Conservation (phyloP, 2,113 vertebrate species). For the Polypterus senegalus region DNA sequence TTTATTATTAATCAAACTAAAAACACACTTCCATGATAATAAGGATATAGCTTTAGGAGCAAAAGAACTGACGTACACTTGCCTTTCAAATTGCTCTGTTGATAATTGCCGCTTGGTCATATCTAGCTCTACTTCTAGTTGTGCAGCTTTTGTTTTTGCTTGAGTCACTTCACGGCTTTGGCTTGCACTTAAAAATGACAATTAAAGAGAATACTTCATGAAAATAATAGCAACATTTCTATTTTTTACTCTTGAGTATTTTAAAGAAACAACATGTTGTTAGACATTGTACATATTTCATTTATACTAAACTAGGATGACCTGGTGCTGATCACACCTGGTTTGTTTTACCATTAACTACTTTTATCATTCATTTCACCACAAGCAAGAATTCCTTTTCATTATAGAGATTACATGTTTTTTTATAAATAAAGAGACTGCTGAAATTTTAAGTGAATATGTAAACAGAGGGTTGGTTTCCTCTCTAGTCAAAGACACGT, state of each 20-base stretch:
- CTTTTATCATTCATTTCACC: too few species aligned
- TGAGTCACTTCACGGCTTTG: conserved; percentile 50
- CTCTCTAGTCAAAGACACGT: too few species aligned
- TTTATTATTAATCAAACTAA: not conserved
- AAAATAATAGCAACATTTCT: not conserved
- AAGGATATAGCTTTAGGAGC: too few species aligned
- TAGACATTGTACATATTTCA: not conserved
- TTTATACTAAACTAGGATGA: too few species aligned
- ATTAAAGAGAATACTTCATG: not conserved
- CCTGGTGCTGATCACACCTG: too few species aligned
- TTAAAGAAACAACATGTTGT: not conserved
- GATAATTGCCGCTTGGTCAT: conserved; percentile 57
- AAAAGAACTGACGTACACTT: conserved; percentile 18
- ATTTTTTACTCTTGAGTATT: conserved; percentile 6
- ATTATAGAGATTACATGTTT: too few species aligned
- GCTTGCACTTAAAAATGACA: conserved; percentile 29
- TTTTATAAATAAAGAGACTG: too few species aligned
- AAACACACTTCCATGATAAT: not conserved
- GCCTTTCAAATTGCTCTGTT: conserved; percentile 60
- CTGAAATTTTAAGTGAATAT: too few species aligned
- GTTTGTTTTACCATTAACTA: too few species aligned
- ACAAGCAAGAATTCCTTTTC: too few species aligned
- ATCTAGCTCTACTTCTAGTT: conserved; percentile 51
- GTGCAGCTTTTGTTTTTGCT: conserved; percentile 46
- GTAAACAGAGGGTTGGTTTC: too few species aligned